Percentiles rank a stretch among this genome's conserved stretches.
Evolutionary conservation across 2,888 invertebrate genomes (phyloP).

Genomic region (Gibbula magus): DNA sequence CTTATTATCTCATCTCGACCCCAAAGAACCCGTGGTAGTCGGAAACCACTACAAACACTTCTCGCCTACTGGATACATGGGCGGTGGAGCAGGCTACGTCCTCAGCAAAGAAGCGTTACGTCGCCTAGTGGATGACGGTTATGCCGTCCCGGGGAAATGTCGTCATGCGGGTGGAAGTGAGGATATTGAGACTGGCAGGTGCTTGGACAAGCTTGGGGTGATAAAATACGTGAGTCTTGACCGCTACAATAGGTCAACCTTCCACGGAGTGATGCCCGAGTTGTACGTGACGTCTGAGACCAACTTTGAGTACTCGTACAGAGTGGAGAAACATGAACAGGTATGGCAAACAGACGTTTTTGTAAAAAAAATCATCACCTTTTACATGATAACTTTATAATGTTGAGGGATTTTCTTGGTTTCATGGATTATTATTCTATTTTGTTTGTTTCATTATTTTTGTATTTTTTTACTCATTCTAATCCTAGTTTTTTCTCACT

Average conservation of each 20-base stretch:
- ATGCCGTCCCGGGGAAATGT: slow-evolving; percentile 82
- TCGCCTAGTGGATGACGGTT: slow-evolving; percentile 83
- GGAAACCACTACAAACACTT: slow-evolving; percentile 66
- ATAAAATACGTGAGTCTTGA: slow-evolving; percentile 79
- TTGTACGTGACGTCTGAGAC: background rate
- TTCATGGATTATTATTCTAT: too few species aligned
- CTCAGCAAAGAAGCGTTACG: slow-evolving; percentile 86
- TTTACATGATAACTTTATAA: too few species aligned
- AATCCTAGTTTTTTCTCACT: too few species aligned
- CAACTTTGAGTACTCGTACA: background rate
- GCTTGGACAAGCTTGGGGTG: slow-evolving; percentile 89
- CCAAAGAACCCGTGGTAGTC: slow-evolving; percentile 88
- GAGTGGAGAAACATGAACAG: background rate
- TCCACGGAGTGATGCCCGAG: background rate
- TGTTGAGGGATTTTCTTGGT: too few species aligned
- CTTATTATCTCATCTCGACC: slow-evolving; percentile 85
- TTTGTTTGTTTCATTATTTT: too few species aligned
- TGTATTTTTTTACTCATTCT: too few species aligned
- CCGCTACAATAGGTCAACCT: background rate
- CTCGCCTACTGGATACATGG: slow-evolving; percentile 75
- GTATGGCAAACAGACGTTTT: too few species aligned
- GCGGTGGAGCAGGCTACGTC: slow-evolving; percentile 82
- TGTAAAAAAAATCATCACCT: too few species aligned
- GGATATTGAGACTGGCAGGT: slow-evolving; percentile 94
- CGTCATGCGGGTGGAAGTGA: slow-evolving; percentile 80